Evolutionary conservation across 2,888 invertebrate genomes (phyloP).

Genomic region (Apodemia hepburni): DNA sequence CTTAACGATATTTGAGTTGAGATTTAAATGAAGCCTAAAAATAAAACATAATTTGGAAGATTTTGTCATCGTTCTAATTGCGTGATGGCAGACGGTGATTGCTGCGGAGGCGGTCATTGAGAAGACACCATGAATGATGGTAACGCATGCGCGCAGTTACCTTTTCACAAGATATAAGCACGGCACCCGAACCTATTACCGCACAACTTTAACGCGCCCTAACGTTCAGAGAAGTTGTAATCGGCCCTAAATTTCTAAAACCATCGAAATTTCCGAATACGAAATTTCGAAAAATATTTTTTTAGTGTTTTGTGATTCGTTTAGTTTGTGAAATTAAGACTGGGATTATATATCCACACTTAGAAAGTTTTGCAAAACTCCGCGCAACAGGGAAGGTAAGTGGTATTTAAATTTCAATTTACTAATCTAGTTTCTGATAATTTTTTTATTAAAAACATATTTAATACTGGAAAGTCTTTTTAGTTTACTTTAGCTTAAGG

Average conservation of each 20-base stretch:
- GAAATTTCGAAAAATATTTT: slow-evolving; percentile 8
- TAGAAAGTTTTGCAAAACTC: slow-evolving; percentile 33
- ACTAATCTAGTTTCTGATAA: neutral
- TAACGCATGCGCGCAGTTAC: slow-evolving; percentile 39
- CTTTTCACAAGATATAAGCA: slow-evolving; percentile 65
- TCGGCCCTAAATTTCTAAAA: slow-evolving; percentile 35
- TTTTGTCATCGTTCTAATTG: slow-evolving; percentile 22
- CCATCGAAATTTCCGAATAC: neutral
- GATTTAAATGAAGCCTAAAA: slow-evolving; percentile 6
- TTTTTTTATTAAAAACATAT: neutral
- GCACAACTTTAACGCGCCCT: slow-evolving; percentile 74
- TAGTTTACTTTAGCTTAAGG: neutral
- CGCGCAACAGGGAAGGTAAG: slow-evolving; percentile 39
- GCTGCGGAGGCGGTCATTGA: slow-evolving; percentile 71
- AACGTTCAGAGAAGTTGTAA: slow-evolving; percentile 60
- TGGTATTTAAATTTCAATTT: slow-evolving; percentile 14
- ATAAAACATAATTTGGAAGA: slow-evolving; percentile 9
- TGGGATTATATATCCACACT: slow-evolving; percentile 26
- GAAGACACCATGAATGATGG: slow-evolving; percentile 62
- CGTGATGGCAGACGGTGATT: slow-evolving; percentile 41
- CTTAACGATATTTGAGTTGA: slow-evolving; percentile 11
- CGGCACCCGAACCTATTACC: slow-evolving; percentile 54
- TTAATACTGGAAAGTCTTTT: neutral
- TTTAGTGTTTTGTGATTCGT: slow-evolving; percentile 11
- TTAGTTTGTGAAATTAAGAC: slow-evolving; percentile 1